Base-by-base conservation (phyloP, 2,888 invertebrate species). In the Acrobasis repandana region DNA sequence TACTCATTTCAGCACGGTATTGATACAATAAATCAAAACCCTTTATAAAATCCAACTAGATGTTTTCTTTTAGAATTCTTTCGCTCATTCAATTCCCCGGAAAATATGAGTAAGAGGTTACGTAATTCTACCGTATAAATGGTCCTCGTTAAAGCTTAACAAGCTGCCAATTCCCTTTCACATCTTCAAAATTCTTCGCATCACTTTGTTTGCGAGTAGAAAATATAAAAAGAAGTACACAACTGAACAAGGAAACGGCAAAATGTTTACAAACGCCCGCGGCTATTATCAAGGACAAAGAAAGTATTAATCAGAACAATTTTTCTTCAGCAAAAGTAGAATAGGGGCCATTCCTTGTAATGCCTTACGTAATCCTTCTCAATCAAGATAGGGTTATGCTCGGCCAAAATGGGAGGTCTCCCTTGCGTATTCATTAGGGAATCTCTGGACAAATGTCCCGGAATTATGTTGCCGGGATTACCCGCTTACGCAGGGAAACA, bases 381-480 rank as follows among this genome's bases (percentile, higher is more conserved):
- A 83, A 87, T 86, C 88, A 85, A 81, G 86, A 87, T 87, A 83
- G 85, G 85, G 83, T 86, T 83, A 82, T 71, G 65, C 71, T 74
- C 77, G 65, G 67, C 72, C 69, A 64, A 70, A 76, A 73, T 69
- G 75, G 73, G 72, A 71, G 72, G 38, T 58, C 36, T 48, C 57
- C 50, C 52, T 77, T 79, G 80, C 80, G 80, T 84, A 85, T 85
- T 85, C 85, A 85, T 85, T 84, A 84, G 80, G 74, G 79, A 80
- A 79, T 77, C 79, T 77, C 78, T 69, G 77, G 79, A 80, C 77
- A 81, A 85, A 85, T 83, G 83, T 79, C 65, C 73, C 66, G 74
- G 80, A 80, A 82, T 83, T 80, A 84, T 84, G 76, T 80, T 74
- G 76, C 74, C 70, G 66, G 78, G 76, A 83, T 83, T 83, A 82